Evolutionary conservation across 2,797 vertebrate genomes (phyloP).

Genomic region (Chelon labrosus): DNA sequence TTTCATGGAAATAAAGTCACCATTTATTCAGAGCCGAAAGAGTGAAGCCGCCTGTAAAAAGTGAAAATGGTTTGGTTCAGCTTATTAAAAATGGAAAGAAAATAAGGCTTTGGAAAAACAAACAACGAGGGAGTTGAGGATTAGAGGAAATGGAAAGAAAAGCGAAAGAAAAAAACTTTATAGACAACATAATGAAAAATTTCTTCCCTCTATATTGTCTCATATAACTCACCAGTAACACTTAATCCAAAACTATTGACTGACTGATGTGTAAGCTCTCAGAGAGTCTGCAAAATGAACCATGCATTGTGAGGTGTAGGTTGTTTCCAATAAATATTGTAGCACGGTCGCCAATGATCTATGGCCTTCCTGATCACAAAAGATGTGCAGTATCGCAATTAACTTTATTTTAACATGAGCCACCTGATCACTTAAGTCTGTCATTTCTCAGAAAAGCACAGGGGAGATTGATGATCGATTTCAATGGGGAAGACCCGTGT

Average conservation of each 20-base stretch:
- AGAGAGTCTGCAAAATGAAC: constrained; percentile 66
- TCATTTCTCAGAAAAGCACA: constrained; percentile 62
- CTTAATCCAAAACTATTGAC: constrained; percentile 78
- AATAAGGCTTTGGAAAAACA: constrained; percentile 90
- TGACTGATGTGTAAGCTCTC: constrained; percentile 70
- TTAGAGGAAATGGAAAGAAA: constrained; percentile 77
- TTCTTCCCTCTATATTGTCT: constrained; percentile 67
- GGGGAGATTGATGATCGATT: constrained; percentile 63
- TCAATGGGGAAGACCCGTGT: constrained; percentile 48
- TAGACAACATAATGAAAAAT: constrained; percentile 71
- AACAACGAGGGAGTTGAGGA: constrained; percentile 86
- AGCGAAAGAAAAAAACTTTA: constrained; percentile 52
- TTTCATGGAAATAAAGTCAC: constrained; percentile 99
- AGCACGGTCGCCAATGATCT: constrained; percentile 34
- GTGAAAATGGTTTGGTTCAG: constrained; percentile 97
- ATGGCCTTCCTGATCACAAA: constrained; percentile 32
- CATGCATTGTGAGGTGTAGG: constrained; percentile 41
- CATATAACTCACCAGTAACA: constrained; percentile 72
- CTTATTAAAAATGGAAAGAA: constrained; percentile 91
- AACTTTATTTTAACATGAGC: constrained; percentile 60
- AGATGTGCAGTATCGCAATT: constrained; percentile 53
- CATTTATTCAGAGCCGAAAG: constrained; percentile 94
- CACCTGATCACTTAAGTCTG: constrained; percentile 67
- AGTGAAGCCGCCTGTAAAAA: constrained; percentile 95
- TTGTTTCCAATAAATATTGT: constrained; percentile 70